Evolutionary conservation across 2,113 vertebrate genomes (phyloP), one percentile per base, ranked within the genome.

Genomic region (Gavialis gangeticus): DNA sequence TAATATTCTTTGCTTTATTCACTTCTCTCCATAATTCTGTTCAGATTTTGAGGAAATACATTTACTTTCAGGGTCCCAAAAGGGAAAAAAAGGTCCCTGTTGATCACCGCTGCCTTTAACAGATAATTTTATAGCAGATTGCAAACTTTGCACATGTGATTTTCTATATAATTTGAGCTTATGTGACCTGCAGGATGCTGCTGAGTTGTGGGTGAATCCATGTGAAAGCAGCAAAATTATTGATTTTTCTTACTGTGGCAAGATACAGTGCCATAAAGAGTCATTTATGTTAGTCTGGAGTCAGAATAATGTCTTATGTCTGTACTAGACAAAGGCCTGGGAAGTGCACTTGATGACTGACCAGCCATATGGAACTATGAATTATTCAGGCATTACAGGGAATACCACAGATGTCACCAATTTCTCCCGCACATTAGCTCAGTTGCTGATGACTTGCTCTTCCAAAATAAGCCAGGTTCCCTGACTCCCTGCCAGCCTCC

Each of bases 351-450:
- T 64, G 3, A 54, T 56, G 46, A 37, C 82, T 82, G 62, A 55
- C 76, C 73, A 92, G 59, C 62, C 90, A 94, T 75, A 85, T 83
- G 87, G 84, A 90, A 85, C 90, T 46, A 92, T 62, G 82, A 94
- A 95, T 95, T 94, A 94, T 93, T 94, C 90, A 93, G 14, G 56
- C 84, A 5, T 5, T 89, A 84, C 21, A 80, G 77, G 56, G 71
- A 94, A 59, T 19, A 93, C 86, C 88, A 80, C 94, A 94, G 84
- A 95, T 93, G 88, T 87, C 88, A 90, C 67, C 73, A 78, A 66
- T 92, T 92, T 78, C 76, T 75, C 81, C 86, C 75, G 56, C 54
- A 76, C 56, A 46, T 46, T 54, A 89, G 73, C 76, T 94, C 92
- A 87, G 28, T 62, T 78, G 16, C 80, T 91, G 63, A 54, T 75